Base-by-base conservation (phyloP, 1,140 invertebrate genomes). In the Drosophila novamexicana region DNA sequence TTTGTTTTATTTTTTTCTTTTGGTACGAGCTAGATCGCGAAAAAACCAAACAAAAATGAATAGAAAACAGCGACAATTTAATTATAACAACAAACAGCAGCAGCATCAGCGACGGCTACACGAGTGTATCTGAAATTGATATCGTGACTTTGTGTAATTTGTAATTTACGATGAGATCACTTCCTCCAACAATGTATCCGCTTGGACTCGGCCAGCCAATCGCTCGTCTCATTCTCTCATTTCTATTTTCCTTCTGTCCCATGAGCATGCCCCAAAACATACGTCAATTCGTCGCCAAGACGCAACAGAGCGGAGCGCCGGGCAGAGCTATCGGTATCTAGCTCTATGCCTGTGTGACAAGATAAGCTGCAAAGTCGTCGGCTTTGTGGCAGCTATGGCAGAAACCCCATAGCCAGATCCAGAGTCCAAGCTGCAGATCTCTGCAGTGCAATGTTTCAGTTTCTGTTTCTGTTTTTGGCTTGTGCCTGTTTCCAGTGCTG, bases 121-220 rank as follows among this genome's bases (percentile, higher is more conserved):
- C 73, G 76, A 77, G 42, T 59, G 71, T 84, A 89, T 89, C 83
- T 88, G 84, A 89, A 89, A 89, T 89, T 89, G 84, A 89, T 89
- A 89, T 89, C 84, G 84, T 89, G 84, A 89, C 84, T 89, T 78
- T 89, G 85, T 89, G 84, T 89, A 89, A 89, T 89, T 89, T 89
- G 84, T 89, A 89, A 89, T 89, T 89, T 89, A 89, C 84, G 84
- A 89, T 89, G 84, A 89, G 84, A 89, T 89, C 84, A 89, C 84
- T 89, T 89, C 84, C 84, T 89, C 70, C 79, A 77, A 81, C 75
- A 80, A 79, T 71, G 80, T 83, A 79, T 79, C 80, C 82, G 67
- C 70, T 66, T 75, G 47, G 59, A 39, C 42, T 44, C 59, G 22
- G 34, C 40, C 59, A 39, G 39, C 56, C 37, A 42, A 40, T 39